These are phyloP conservation scores for Belonocnema kinseyi DNA, from an alignment of 1,140 invertebrate genomes.

Conservation along the genomic window DNA sequence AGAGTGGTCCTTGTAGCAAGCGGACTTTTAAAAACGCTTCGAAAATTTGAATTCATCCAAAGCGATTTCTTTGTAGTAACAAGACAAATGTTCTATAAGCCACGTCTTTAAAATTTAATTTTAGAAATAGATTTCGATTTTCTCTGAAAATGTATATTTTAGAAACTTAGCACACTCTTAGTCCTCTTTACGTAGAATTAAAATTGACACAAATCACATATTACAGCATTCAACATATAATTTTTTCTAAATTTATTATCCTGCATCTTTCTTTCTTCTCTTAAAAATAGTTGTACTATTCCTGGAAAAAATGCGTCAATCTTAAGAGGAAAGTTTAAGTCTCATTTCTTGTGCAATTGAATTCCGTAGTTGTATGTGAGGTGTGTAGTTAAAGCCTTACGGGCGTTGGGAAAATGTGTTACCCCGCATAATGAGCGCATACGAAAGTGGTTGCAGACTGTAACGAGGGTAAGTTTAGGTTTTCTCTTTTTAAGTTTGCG, in stretches of 20 bases:
- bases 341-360: background rate
- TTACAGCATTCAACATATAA: background rate
- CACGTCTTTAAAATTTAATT: background rate
- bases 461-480: background rate
- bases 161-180: no score
- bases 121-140: background rate
- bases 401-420: constrained; percentile 19
- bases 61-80: background rate
- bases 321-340: background rate
- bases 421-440: background rate
- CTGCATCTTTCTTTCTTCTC: background rate
- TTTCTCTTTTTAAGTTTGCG: background rate
- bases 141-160: background rate
- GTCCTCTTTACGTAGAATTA: no score
- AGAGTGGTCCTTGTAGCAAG: constrained; percentile 54
- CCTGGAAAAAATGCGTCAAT: background rate
- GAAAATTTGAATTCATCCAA: background rate
- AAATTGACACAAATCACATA: no score
- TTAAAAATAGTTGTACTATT: background rate
- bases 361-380: background rate
- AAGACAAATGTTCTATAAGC: background rate
- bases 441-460: constrained; percentile 19
- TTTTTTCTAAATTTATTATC: background rate
- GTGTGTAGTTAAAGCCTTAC: background rate
- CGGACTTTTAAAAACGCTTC: constrained; percentile 29